Evolutionary conservation across 2,888 invertebrate species (phyloP).

Genomic region (Clunio marinus): DNA sequence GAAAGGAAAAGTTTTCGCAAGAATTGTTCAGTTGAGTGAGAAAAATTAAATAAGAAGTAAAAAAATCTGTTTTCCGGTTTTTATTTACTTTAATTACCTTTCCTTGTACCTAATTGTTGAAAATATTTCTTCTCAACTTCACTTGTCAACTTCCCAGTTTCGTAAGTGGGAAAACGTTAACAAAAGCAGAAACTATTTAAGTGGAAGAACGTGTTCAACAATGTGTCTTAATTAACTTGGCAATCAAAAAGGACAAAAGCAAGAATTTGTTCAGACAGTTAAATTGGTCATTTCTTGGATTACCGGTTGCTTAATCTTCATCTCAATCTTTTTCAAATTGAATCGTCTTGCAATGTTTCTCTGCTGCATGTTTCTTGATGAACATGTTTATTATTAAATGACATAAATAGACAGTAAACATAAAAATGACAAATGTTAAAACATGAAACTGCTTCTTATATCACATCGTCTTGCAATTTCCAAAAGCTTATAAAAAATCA

Average conservation of each 20-base stretch:
- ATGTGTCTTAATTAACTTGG: not conserved
- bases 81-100: slow-evolving; percentile 1
- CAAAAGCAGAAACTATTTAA: not conserved
- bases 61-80: not conserved
- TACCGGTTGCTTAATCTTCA: not conserved
- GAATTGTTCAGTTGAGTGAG: not conserved
- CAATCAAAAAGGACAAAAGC: too few species aligned
- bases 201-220: not conserved
- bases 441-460: not conserved
- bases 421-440: not conserved
- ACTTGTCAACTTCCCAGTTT: too few species aligned
- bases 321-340: not conserved
- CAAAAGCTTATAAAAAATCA: not conserved
- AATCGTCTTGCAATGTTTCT: not conserved
- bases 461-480: too few species aligned
- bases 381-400: not conserved
- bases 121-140: too few species aligned
- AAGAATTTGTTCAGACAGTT: not conserved
- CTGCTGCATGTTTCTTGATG: not conserved
- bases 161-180: too few species aligned
- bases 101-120: slow-evolving; percentile 4
- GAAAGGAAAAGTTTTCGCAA: not conserved
- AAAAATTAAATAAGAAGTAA: too few species aligned
- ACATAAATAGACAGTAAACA: not conserved
- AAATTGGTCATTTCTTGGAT: not conserved